Percentiles rank a stretch among this genome's conserved stretches.
Conservation (phyloP, 2,797 vertebrate species). For the Peromyscus nudipes region DNA sequence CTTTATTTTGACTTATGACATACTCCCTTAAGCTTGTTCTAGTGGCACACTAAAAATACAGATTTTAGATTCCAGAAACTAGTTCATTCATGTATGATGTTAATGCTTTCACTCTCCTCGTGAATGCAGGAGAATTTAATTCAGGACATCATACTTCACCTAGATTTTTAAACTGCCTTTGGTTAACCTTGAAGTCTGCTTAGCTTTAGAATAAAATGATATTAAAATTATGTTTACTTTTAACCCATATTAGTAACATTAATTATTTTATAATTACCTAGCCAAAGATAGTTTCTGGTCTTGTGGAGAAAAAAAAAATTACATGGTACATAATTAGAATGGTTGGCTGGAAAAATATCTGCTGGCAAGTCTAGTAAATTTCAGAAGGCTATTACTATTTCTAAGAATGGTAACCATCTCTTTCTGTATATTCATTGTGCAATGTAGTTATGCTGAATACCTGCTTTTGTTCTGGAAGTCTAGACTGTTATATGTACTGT, state of each 20-base stretch:
- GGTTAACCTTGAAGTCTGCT: not conserved
- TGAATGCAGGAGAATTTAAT: not conserved
- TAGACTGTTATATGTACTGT: not conserved
- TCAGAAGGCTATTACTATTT: not conserved
- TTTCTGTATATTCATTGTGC: not conserved
- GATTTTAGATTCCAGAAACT: not conserved
- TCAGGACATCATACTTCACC: not conserved
- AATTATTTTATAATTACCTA: slow-evolving; percentile 37
- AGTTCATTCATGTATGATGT: not conserved
- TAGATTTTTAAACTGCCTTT: not conserved
- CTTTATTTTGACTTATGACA: slow-evolving; percentile 1
- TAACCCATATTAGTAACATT: not conserved
- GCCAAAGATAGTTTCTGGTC: not conserved
- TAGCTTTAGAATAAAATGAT: not conserved
- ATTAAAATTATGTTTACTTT: not conserved
- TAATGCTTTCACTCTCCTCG: not conserved
- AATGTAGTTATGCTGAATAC: not conserved
- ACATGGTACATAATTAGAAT: not conserved
- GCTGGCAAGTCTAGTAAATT: not conserved
- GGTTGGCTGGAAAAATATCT: not conserved
- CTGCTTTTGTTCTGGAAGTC: not conserved
- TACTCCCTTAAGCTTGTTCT: slow-evolving; percentile 4
- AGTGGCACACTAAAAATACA: slow-evolving; percentile 1
- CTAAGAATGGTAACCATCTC: not conserved
- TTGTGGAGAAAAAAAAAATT: not conserved